phyloP scores from a whole-genome alignment of 2,797 vertebrate genomes.

The Mionectes olivaceus region DNA sequence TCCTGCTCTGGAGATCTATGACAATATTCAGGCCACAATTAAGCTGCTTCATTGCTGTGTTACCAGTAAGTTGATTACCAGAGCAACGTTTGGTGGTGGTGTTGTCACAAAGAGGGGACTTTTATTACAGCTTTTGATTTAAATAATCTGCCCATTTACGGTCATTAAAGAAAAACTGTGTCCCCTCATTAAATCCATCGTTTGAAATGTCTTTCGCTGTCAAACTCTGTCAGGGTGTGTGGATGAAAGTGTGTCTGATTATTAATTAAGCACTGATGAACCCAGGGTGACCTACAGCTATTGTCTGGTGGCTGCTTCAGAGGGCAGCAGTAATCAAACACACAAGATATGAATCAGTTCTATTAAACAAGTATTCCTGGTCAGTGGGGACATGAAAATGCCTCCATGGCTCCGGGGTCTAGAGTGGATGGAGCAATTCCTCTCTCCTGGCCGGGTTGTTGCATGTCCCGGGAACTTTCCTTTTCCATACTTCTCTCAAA shows the following conservation, averaged over 20 bases:
- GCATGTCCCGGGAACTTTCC: accelerated
- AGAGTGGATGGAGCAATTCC: neutral
- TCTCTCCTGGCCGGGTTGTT: neutral
- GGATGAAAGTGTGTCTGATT: conserved; percentile 9
- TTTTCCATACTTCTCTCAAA: neutral
- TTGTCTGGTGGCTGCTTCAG: neutral
- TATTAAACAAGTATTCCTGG: accelerated
- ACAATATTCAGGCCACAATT: neutral
- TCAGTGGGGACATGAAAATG: accelerated
- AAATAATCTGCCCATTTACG: neutral
- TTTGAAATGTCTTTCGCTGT: neutral
- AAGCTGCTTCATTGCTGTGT: neutral
- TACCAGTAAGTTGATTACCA: neutral
- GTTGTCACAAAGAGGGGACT: neutral
- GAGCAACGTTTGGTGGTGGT: neutral
- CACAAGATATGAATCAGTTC: neutral
- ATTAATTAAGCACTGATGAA: conserved; percentile 46
- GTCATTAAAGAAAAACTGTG: neutral
- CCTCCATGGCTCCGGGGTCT: neutral
- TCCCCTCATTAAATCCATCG: neutral
- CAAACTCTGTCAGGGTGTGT: neutral
- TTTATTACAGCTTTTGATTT: conserved; percentile 3
- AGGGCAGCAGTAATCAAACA: neutral
- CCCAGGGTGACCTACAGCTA: neutral
- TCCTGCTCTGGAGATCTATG: neutral